Conservation (phyloP, 2,113 vertebrate genomes). For the rabbit (Oryctolagus cuniculus) region DNA sequence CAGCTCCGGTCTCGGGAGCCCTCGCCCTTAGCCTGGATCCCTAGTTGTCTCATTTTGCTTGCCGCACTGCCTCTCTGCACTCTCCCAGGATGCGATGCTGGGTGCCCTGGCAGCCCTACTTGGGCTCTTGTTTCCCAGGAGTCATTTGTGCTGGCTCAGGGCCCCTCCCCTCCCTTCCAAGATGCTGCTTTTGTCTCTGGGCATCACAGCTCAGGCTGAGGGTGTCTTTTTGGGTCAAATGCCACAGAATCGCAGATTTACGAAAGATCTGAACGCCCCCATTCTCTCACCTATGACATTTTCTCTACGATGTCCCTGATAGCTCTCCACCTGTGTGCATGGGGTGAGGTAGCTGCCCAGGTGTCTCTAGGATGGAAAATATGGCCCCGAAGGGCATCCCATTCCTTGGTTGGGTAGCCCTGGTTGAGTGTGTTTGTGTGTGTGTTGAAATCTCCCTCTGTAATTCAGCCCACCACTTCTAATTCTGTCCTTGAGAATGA, state of each 20-base stretch:
- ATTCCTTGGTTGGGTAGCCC: not conserved
- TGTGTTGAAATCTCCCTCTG: not conserved
- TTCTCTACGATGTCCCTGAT: not conserved
- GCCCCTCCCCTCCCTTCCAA: not conserved
- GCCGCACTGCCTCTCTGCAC: not conserved
- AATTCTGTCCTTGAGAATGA: constrained; percentile 44
- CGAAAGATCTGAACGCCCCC: not conserved
- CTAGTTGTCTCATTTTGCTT: not conserved
- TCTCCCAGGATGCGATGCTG: not conserved
- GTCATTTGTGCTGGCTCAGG: not conserved
- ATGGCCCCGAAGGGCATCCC: not conserved
- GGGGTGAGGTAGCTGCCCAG: not conserved
- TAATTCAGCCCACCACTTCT: not conserved
- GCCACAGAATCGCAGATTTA: not conserved
- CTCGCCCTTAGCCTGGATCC: not conserved
- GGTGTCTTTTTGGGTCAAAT: not conserved
- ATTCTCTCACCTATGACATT: not conserved
- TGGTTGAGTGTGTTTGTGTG: not conserved
- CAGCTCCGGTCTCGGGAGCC: not conserved
- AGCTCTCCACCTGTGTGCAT: not conserved
- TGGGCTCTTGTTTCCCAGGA: not conserved
- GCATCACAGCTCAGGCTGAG: not conserved
- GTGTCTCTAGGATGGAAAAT: not conserved
- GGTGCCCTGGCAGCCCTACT: not conserved
- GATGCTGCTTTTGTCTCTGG: not conserved